A percentile compares a stretch with the other conserved stretches of the same genome.
These are phyloP conservation scores for Muschampia plurimacula DNA, from an alignment of 2,888 invertebrate species.

Conservation along the genomic window DNA sequence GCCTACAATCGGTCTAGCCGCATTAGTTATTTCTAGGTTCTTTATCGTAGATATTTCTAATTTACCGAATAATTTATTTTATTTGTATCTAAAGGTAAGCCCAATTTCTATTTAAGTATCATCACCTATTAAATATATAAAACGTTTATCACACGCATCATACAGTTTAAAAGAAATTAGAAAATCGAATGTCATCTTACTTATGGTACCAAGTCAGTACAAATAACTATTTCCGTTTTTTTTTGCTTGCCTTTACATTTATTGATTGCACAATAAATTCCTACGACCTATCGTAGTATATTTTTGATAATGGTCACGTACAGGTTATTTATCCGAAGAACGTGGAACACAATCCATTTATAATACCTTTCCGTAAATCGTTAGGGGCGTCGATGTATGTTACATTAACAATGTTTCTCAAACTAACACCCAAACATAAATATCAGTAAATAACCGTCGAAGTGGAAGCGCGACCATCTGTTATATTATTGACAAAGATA, in stretches of 20 bases:
- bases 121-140: too few species aligned
- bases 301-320: constrained; percentile 29
- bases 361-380: constrained; percentile 32
- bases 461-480: not conserved
- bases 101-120: too few species aligned
- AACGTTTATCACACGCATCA: too few species aligned
- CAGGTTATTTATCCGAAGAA: constrained; percentile 29
- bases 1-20: too few species aligned
- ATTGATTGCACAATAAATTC: constrained; percentile 8
- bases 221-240: not conserved
- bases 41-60: too few species aligned
- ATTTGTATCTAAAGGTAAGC: too few species aligned
- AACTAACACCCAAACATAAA: constrained; percentile 9
- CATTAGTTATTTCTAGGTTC: too few species aligned
- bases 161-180: too few species aligned
- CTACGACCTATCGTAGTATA: constrained; percentile 23
- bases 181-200: too few species aligned
- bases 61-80: too few species aligned
- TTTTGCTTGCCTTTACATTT: not conserved
- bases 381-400: constrained; percentile 19
- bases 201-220: too few species aligned
- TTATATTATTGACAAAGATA: constrained; percentile 4
- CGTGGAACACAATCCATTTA: constrained; percentile 28
- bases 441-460: not conserved
- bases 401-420: constrained; percentile 14